These are phyloP conservation scores for Tricholauxania praeusta DNA, from an alignment of 2,888 invertebrate species.

Conservation along the genomic window DNA sequence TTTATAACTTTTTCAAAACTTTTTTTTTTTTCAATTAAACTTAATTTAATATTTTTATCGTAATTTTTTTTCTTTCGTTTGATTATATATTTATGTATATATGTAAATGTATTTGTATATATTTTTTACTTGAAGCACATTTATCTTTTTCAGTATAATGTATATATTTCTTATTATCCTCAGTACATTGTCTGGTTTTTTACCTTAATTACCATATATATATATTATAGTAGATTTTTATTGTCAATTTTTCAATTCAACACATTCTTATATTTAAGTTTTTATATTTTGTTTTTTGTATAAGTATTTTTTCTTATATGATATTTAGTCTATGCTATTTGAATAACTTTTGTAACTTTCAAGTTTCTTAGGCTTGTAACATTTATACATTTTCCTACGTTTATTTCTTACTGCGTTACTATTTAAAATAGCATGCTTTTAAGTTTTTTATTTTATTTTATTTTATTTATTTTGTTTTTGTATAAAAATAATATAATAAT, in stretches of 20 bases:
- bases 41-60: no score
- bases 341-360: slow-evolving; percentile 5
- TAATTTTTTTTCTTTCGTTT: no score
- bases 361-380: slow-evolving; percentile 15
- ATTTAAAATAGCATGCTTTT: slow-evolving; percentile 41
- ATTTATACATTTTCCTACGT: slow-evolving; percentile 25
- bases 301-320: slow-evolving; percentile 32
- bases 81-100: no score
- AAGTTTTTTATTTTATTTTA: slow-evolving; percentile 43
- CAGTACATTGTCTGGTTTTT: slow-evolving; percentile 32
- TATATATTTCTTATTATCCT: slow-evolving; percentile 39
- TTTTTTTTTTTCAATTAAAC: no score
- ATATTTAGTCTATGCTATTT: slow-evolving; percentile 8
- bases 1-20: no score
- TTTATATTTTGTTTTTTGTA: slow-evolving; percentile 35
- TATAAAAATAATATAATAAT: slow-evolving; percentile 36
- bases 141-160: slow-evolving; percentile 22
- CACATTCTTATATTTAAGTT: slow-evolving; percentile 7
- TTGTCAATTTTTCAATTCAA: slow-evolving; percentile 34
- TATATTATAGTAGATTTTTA: slow-evolving; percentile 26
- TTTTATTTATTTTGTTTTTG: slow-evolving; percentile 37
- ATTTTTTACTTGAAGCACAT: slow-evolving; percentile 23
- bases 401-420: slow-evolving; percentile 21
- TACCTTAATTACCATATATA: no score
- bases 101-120: no score